Evolutionary conservation across 1,140 invertebrate species (phyloP).

Genomic region (Spodoptera litura): DNA sequence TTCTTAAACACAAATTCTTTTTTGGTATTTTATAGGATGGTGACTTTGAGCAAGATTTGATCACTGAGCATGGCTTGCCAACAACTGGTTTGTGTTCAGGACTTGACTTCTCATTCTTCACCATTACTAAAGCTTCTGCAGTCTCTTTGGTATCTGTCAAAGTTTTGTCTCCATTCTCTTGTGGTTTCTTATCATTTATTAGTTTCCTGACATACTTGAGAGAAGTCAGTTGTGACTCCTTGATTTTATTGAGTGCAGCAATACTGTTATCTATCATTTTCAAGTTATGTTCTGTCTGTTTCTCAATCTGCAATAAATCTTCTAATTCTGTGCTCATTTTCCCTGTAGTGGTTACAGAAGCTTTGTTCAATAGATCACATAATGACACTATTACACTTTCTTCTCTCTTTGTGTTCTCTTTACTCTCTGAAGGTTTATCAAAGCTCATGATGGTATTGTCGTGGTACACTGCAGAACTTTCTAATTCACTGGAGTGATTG

Average conservation of each 20-base stretch:
- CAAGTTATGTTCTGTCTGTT: conserved; percentile 65
- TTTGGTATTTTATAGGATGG: conserved; percentile 77
- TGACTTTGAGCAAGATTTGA: conserved; percentile 62
- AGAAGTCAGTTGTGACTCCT: conserved; percentile 65
- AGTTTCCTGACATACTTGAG: conserved; percentile 65
- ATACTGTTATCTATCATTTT: conserved; percentile 68
- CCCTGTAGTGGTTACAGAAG: conserved; percentile 58
- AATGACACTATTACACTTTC: conserved; percentile 75
- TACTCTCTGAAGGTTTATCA: conserved; percentile 60
- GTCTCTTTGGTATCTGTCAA: conserved; percentile 51
- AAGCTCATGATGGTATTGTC: conserved; percentile 77
- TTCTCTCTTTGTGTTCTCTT: conserved; percentile 64
- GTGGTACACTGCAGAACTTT: conserved; percentile 60
- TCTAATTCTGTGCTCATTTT: conserved; percentile 61
- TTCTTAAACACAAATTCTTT: conserved; percentile 70
- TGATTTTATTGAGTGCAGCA: conserved; percentile 63
- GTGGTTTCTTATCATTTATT: conserved; percentile 61
- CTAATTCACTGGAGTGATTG: conserved; percentile 65
- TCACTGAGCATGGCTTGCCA: conserved; percentile 61
- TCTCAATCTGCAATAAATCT: conserved; percentile 65
- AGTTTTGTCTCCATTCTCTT: conserved; percentile 49
- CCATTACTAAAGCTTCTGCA: conserved; percentile 43
- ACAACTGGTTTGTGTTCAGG: conserved; percentile 51
- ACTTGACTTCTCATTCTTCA: conserved; percentile 46
- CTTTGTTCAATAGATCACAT: conserved; percentile 74